Evolutionary conservation across 2,888 invertebrate genomes (phyloP).

Genomic region (Julus scandinavius): DNA sequence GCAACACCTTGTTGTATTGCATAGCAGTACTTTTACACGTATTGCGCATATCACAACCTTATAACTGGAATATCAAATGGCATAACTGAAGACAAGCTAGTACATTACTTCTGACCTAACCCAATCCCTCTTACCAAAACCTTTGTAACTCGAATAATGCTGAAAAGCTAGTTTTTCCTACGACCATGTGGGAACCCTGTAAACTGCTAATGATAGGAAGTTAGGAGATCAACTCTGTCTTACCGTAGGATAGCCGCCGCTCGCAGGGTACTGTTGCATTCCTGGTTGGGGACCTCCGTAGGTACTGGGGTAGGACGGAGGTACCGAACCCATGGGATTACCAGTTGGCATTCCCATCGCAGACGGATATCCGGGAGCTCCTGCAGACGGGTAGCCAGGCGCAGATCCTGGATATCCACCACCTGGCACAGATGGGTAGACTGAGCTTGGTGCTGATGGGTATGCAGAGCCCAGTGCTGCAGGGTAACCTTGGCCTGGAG

Average conservation of each 20-base stretch:
- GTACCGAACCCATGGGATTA: neutral
- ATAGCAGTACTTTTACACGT: too few relatives aligned
- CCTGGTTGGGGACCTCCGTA: constrained; percentile 10
- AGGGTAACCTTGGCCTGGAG: constrained; percentile 24
- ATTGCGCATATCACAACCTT: too few relatives aligned
- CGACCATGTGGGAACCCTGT: neutral
- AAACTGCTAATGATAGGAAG: neutral
- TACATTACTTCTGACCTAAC: too few relatives aligned
- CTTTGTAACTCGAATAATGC: neutral
- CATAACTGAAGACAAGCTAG: too few relatives aligned
- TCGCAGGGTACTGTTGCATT: neutral
- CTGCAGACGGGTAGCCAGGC: constrained; percentile 4
- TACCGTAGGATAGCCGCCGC: constrained; percentile 20
- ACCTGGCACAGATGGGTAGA: constrained; percentile 27
- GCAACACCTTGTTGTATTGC: too few relatives aligned
- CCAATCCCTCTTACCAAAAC: too few relatives aligned
- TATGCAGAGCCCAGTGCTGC: neutral
- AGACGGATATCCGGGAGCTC: neutral
- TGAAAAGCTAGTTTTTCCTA: neutral
- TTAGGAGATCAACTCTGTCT: neutral
- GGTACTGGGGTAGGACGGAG: neutral
- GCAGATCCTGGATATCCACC: neutral
- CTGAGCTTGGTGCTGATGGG: neutral
- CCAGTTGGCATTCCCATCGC: neutral
- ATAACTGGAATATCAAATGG: too few relatives aligned